These are phyloP conservation scores for Australoheros scitulus DNA, from an alignment of 2,113 vertebrate species.

Conservation along the genomic window DNA sequence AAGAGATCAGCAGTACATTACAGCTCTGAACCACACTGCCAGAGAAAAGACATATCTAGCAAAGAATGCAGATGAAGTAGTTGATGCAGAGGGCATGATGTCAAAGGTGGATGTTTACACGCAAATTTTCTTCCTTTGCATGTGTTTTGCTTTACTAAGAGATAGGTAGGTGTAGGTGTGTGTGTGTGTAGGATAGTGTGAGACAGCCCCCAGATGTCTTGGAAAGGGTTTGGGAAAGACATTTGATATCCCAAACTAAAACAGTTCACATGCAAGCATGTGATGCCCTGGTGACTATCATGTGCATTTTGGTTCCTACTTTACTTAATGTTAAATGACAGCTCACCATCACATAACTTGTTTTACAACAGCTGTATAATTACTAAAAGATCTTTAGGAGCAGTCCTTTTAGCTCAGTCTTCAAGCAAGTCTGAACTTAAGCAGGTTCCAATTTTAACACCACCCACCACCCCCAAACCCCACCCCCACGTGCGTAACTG, in stretches of 20 bases:
- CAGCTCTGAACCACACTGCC: no score
- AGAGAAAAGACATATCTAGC: background rate
- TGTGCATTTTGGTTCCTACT: conserved; percentile 15
- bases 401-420: background rate
- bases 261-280: conserved; percentile 44
- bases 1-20: background rate
- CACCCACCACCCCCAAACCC: background rate
- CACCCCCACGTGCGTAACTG: background rate
- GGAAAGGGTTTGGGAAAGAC: conserved; percentile 45
- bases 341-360: background rate
- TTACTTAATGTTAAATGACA: background rate
- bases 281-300: conserved; percentile 41
- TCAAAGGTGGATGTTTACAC: background rate
- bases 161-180: background rate
- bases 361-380: background rate
- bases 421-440: background rate
- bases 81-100: rapidly evolving
- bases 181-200: background rate
- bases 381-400: background rate
- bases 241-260: conserved; percentile 69
- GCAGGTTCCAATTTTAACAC: conserved; percentile 22
- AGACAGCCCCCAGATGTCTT: conserved; percentile 8
- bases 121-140: background rate
- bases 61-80: background rate
- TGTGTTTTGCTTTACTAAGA: background rate